Conservation (phyloP, 2,113 vertebrate genomes). For the Tonatia bakeri region DNA sequence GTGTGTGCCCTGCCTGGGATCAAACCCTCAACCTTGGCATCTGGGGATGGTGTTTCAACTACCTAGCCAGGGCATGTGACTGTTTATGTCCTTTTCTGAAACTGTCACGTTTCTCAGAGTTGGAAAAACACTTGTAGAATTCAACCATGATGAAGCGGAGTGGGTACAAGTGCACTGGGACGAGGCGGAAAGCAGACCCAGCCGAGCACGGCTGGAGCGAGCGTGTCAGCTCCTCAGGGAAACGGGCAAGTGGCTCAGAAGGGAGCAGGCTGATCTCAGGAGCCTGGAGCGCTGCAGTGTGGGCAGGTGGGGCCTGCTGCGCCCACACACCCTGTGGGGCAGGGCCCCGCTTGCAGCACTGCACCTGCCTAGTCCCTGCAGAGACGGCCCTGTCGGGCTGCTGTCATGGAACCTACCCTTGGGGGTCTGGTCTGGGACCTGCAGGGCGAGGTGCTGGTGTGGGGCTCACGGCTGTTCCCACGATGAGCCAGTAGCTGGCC, state of each 20-base stretch:
- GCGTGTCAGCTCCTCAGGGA: too few relatives aligned
- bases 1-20: too few relatives aligned
- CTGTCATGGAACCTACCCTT: too few relatives aligned
- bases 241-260: accelerated
- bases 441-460: too few relatives aligned
- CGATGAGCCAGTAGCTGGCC: too few relatives aligned
- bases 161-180: not conserved
- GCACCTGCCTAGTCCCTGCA: not conserved
- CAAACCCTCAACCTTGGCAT: not conserved
- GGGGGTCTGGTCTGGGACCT: not conserved
- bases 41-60: not conserved
- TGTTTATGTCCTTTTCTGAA: not conserved
- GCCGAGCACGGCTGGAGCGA: too few relatives aligned
- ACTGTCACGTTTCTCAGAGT: not conserved
- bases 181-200: not conserved
- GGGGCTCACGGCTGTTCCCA: too few relatives aligned
- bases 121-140: not conserved
- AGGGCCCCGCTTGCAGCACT: too few relatives aligned
- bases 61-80: not conserved
- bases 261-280: not conserved
- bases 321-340: too few relatives aligned
- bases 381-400: not conserved
- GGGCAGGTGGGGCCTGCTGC: too few relatives aligned
- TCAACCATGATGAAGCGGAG: not conserved
- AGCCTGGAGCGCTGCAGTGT: not conserved